Evolutionary conservation across 2,888 invertebrate genomes (phyloP).

Genomic region (Apotomis capreana): DNA sequence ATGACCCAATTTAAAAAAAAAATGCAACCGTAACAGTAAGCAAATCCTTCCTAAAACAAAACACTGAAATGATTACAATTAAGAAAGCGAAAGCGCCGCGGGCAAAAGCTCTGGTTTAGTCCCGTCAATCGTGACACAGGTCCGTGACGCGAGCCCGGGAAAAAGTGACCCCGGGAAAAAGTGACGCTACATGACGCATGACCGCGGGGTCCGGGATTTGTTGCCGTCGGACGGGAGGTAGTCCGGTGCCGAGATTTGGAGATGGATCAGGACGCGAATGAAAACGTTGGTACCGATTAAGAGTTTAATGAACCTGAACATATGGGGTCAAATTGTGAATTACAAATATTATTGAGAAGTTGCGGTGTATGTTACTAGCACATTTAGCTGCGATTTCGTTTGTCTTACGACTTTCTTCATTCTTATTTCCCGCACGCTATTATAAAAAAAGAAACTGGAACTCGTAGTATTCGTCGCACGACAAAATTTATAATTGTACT

Average conservation of each 20-base stretch:
- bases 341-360: too few relatives aligned
- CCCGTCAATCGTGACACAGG: conserved; percentile 38
- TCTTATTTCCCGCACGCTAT: too few relatives aligned
- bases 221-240: conserved; percentile 15
- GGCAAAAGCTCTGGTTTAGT: conserved; percentile 27
- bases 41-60: not conserved
- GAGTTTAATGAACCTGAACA: not conserved
- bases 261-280: conserved; percentile 25
- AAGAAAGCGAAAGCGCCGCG: conserved; percentile 10
- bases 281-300: conserved; percentile 5
- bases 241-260: conserved; percentile 29
- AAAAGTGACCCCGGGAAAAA: conserved; percentile 37
- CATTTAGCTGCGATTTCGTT: too few relatives aligned
- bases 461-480: too few relatives aligned
- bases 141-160: conserved; percentile 22
- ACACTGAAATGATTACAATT: conserved; percentile 23
- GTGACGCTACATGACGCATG: conserved; percentile 38
- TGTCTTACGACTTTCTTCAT: too few relatives aligned
- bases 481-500: too few relatives aligned
- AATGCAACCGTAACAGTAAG: too few relatives aligned
- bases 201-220: conserved; percentile 31
- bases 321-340: not conserved
- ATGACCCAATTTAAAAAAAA: too few relatives aligned
- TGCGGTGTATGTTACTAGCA: too few relatives aligned
- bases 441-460: too few relatives aligned